Conservation (phyloP, 2,888 invertebrate species). For the Latrodectus hesperus region DNA sequence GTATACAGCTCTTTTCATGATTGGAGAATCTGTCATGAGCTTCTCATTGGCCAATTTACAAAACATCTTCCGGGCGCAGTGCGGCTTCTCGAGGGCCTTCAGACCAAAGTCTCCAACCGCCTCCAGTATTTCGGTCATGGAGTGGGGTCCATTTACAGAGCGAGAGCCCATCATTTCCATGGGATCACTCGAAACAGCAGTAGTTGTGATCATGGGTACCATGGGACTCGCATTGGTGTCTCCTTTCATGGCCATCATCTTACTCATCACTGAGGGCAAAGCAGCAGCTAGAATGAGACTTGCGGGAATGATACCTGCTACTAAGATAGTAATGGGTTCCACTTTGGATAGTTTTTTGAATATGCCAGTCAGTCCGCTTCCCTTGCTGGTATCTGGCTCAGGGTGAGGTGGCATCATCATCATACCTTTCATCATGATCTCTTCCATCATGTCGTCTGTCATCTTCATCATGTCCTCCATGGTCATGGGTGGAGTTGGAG, state of each 20-base stretch:
- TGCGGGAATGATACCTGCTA: conserved; percentile 52
- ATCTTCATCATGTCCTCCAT: conserved; percentile 24
- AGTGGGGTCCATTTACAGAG: background rate
- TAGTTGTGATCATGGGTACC: conserved; percentile 31
- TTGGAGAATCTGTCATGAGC: conserved; percentile 29
- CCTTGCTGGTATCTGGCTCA: conserved; percentile 8
- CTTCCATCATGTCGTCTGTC: conserved; percentile 50
- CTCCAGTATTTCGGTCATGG: conserved; percentile 32
- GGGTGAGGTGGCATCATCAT: conserved; percentile 40
- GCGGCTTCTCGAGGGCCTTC: conserved; percentile 38
- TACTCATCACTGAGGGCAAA: conserved; percentile 49
- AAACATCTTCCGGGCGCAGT: conserved; percentile 52
- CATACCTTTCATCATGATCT: conserved; percentile 52
- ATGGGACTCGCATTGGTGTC: conserved; percentile 18
- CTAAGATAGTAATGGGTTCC: conserved; percentile 51
- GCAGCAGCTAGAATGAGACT: conserved; percentile 60
- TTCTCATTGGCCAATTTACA: conserved; percentile 39
- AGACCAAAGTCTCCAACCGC: conserved; percentile 49
- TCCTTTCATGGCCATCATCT: conserved; percentile 45
- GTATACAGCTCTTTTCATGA: conserved; percentile 31
- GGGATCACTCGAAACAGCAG: background rate
- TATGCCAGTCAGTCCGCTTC: conserved; percentile 26
- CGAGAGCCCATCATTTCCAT: background rate
- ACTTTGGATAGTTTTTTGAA: conserved; percentile 42
- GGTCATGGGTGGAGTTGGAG: conserved; percentile 21